Base-by-base conservation (phyloP, 2,888 invertebrate species). In the Zhuqinia jingwanae region DNA sequence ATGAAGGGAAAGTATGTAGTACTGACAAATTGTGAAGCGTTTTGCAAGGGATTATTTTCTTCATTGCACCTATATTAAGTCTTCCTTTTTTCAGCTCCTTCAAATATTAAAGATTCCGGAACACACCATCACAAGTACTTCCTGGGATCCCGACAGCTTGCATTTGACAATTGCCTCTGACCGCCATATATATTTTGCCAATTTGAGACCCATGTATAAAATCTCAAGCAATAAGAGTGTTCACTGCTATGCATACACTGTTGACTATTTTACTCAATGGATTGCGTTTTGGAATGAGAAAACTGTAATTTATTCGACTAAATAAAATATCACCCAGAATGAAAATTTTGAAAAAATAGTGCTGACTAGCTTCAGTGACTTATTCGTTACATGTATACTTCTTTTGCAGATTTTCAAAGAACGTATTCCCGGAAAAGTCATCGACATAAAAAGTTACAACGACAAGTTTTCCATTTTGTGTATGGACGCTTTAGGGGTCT, bases 81-180 rank as follows among this genome's bases (percentile, higher is more conserved):
- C 10, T 20, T 36, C 20, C 2, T 81, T 36, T 70, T 11, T 42
- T 10, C 17, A 86, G 82, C 60, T 87, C 20, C 36, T 87, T 5
- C 81, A 81, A 50, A 58, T 77, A 11, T 53, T 87, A n/a, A 87
- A 87, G 70, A 45, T 87, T n/a, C 82, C 70, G n/a, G 82, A 77
- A 10, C 27, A 58, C 3, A 27, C 30, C 11, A 73, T 87, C n/a
- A 58, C 87, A 0, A 78, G 68, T 22, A 17, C 82, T n/a, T 82
- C 87, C 13, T 87, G 87, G 87, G 42, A 76, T 77, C 58, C 45
- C 27, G 70, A 82, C 15, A 77, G 82, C 15, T 45, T 87, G 0
- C 76, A 82, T 27, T 53, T 87, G 45, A 25, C 77, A 8, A 17
- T 87, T 20, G 25, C 77, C 5, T 36, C 87, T 20, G 81, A 50